Evolutionary conservation across 2,113 vertebrate genomes (phyloP).

Genomic region (Edolisoma coerulescens): DNA sequence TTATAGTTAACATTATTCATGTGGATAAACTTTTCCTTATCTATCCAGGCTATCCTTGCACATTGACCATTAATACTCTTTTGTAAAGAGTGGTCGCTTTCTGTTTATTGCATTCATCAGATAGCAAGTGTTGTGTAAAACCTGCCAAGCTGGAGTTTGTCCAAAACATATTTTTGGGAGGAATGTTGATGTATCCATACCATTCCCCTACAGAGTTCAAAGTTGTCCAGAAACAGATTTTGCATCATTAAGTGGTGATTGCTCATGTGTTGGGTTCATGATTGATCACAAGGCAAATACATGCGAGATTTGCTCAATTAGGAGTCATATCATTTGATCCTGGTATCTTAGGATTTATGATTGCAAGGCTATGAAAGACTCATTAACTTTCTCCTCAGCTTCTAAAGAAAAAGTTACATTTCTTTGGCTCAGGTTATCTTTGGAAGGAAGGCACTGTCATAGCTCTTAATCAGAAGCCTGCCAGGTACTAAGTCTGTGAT

Average conservation of each 20-base stretch:
- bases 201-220: neutral
- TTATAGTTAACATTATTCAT: neutral
- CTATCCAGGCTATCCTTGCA: neutral
- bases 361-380: neutral
- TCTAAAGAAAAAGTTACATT: neutral
- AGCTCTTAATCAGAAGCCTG: neutral
- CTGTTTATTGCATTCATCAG: neutral
- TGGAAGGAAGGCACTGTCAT: neutral
- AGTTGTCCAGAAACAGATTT: neutral
- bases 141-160: neutral
- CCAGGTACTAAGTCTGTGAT: neutral
- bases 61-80: neutral
- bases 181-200: neutral
- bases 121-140: neutral
- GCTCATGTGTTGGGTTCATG: neutral
- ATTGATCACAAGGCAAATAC: neutral
- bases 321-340: neutral
- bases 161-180: neutral
- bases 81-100: neutral
- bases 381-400: neutral
- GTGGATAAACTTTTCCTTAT: neutral
- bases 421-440: neutral
- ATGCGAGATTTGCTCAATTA: neutral
- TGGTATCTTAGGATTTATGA: neutral
- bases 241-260: neutral